Evolutionary conservation across 2,888 invertebrate species (phyloP).

Genomic region (Myopa tessellatipennis): DNA sequence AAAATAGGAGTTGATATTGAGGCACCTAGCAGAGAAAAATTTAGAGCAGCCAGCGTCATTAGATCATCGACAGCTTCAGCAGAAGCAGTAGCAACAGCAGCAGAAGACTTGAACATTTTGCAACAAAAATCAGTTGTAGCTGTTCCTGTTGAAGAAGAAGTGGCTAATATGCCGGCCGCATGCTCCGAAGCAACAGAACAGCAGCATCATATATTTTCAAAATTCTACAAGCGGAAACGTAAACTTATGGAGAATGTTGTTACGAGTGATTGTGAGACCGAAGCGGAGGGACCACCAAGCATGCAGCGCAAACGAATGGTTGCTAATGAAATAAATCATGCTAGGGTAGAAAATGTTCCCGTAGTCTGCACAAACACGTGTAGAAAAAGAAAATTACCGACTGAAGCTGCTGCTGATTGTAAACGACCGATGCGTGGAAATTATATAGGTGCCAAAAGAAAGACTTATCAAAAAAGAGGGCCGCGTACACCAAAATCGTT

Average conservation of each 20-base stretch:
- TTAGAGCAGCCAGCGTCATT: neutral
- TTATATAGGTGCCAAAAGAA: neutral
- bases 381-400: slow-evolving; percentile 41
- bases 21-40: neutral
- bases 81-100: neutral
- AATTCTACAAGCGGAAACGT: slow-evolving; percentile 60
- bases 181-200: neutral
- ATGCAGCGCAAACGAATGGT: neutral
- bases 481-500: slow-evolving; percentile 41
- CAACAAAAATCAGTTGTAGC: neutral
- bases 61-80: neutral
- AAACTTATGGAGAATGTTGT: slow-evolving; percentile 49
- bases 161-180: neutral
- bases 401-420: neutral
- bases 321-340: slow-evolving; percentile 16
- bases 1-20: slow-evolving; percentile 53
- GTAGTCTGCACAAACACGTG: slow-evolving; percentile 46
- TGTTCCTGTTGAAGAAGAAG: neutral
- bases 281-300: neutral
- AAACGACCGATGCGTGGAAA: neutral
- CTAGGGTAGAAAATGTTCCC: slow-evolving; percentile 46
- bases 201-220: slow-evolving; percentile 45
- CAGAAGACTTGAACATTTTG: slow-evolving; percentile 12
- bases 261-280: slow-evolving; percentile 30
- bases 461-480: neutral